These are phyloP conservation scores for Galaxea fascicularis DNA, from an alignment of 92 coral and sea anemone species.

Conservation along the genomic window DNA sequence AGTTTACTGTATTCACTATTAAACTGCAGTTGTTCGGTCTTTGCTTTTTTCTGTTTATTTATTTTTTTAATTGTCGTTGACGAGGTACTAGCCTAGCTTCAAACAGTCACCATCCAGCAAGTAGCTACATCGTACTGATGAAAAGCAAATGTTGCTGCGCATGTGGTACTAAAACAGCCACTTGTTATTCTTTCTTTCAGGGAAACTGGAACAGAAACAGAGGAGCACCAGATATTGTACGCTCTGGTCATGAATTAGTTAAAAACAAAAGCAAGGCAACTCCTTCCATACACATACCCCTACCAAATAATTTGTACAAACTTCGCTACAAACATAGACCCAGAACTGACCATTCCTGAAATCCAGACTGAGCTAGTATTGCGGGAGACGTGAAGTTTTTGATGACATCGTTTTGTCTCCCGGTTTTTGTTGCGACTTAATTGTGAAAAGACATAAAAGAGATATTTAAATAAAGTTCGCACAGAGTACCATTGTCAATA, in stretches of 20 bases:
- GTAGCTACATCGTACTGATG: too few relatives aligned
- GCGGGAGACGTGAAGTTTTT: neutral
- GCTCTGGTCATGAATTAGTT: neutral
- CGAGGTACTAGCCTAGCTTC: too few relatives aligned
- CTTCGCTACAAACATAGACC: conserved; percentile 41
- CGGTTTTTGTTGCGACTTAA: neutral
- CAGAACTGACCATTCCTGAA: conserved; percentile 1
- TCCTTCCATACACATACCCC: conserved; percentile 13
- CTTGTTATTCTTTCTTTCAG: neutral
- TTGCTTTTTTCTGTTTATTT: too few relatives aligned
- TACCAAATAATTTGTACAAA: conserved; percentile 16
- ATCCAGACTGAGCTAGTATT: neutral
- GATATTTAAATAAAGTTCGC: too few relatives aligned
- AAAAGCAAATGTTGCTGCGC: too few relatives aligned
- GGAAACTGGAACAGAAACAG: neutral
- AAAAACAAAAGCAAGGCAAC: neutral
- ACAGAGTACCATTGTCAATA: too few relatives aligned
- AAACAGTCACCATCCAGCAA: too few relatives aligned
- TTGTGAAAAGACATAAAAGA: too few relatives aligned
- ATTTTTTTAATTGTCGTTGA: too few relatives aligned
- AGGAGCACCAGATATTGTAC: neutral
- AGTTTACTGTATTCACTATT: too few relatives aligned
- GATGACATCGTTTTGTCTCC: neutral
- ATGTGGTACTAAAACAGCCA: neutral
- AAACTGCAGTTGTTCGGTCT: too few relatives aligned